Evolutionary conservation across 2,888 invertebrate genomes (phyloP).

Genomic region (Agriopis marginaria): DNA sequence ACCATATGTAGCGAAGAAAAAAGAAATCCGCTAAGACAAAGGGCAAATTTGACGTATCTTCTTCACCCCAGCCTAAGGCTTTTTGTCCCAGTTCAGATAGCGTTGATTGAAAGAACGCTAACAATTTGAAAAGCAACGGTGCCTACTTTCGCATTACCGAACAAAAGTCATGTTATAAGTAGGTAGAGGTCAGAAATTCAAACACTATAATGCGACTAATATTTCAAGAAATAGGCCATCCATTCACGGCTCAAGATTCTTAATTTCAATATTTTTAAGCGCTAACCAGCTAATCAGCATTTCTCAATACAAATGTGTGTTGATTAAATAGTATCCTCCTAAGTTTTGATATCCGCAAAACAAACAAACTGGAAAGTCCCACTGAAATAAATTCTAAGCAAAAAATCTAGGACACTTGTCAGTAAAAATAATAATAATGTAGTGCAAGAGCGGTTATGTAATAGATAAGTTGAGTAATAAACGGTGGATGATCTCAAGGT

Average conservation of each 20-base stretch:
- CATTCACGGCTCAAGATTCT: background rate
- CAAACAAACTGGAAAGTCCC: constrained; percentile 19
- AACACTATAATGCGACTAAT: background rate
- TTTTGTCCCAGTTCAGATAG: background rate
- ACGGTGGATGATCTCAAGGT: constrained; percentile 61
- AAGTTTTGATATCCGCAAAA: constrained; percentile 9
- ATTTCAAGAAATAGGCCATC: background rate
- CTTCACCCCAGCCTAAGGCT: background rate
- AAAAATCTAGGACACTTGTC: constrained; percentile 35
- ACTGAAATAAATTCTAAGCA: constrained; percentile 16
- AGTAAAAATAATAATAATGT: constrained; percentile 38
- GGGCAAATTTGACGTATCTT: too few species aligned
- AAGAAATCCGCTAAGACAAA: background rate
- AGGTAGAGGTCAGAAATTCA: background rate
- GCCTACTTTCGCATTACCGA: too few species aligned
- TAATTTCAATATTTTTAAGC: background rate
- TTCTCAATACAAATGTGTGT: background rate
- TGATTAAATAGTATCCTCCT: constrained; percentile 9
- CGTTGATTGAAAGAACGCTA: background rate
- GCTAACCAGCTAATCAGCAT: background rate
- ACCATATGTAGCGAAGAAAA: background rate
- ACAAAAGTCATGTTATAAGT: too few species aligned
- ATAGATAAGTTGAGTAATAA: constrained; percentile 42
- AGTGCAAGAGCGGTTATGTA: constrained; percentile 42
- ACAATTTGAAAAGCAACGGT: background rate